Percentiles rank a stretch among this genome's conserved stretches.
Conservation (phyloP, 1,140 invertebrate genomes). For the Caenorhabditis latens region DNA sequence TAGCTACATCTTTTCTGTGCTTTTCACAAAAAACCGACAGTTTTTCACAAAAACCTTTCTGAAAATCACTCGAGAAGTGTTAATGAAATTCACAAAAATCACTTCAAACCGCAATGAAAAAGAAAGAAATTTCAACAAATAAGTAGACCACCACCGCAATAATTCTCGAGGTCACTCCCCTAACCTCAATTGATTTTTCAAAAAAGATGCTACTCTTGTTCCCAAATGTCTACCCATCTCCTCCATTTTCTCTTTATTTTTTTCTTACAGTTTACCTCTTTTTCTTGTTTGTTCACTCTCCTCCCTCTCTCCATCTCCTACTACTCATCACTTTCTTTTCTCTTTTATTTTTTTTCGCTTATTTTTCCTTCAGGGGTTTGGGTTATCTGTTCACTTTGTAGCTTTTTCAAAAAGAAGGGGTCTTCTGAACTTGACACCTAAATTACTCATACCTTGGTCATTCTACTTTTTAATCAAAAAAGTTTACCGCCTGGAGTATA, state of each 20-base stretch:
- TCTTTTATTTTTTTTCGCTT: background rate
- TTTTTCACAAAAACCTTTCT: too few relatives aligned
- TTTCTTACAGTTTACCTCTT: conserved; percentile 32
- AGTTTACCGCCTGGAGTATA: background rate
- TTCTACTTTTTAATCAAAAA: conserved; percentile 42
- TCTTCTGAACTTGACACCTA: too few relatives aligned
- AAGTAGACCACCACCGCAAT: too few relatives aligned
- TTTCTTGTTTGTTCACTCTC: conserved; percentile 1
- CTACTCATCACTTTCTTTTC: conserved; percentile 7
- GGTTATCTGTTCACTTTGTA: too few relatives aligned
- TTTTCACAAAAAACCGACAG: too few relatives aligned
- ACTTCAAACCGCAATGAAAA: too few relatives aligned
- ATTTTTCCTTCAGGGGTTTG: background rate
- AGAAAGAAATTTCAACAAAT: conserved; percentile 18
- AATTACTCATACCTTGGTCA: too few relatives aligned
- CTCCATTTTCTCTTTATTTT: background rate
- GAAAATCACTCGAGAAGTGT: too few relatives aligned
- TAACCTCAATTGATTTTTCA: conserved; percentile 24
- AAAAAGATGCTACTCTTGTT: conserved; percentile 5
- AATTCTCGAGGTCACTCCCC: background rate
- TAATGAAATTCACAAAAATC: too few relatives aligned
- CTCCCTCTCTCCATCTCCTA: background rate
- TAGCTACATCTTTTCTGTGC: too few relatives aligned
- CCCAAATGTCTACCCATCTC: background rate
- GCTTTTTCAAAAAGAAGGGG: too few relatives aligned